Evolutionary conservation across 2,888 invertebrate genomes (phyloP).

Genomic region (Eupithecia pulchellata): DNA sequence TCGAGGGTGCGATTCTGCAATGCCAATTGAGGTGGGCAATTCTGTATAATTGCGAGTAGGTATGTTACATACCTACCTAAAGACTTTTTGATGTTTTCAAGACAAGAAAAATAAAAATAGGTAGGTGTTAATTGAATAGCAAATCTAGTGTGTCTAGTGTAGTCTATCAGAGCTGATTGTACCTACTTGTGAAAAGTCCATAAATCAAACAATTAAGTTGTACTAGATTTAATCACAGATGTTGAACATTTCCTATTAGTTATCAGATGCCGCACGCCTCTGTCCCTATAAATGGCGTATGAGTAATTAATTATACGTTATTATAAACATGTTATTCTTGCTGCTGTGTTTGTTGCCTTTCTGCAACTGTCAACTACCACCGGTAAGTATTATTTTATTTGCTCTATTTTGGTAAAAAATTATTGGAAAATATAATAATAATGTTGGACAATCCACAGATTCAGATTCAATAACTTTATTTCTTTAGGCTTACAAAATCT

Average conservation of each 20-base stretch:
- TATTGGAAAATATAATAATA: no score
- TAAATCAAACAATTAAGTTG: conserved; percentile 28
- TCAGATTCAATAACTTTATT: no score
- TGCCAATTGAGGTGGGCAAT: no score
- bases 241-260: conserved; percentile 18
- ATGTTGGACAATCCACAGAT: no score
- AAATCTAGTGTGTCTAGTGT: no score
- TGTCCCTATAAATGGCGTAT: conserved; percentile 29
- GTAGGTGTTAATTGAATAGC: no score
- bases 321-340: conserved; percentile 43
- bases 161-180: neutral
- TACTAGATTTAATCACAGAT: conserved; percentile 16
- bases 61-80: no score
- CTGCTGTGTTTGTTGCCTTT: conserved; percentile 41
- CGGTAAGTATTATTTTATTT: conserved; percentile 39
- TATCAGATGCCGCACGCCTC: conserved; percentile 43
- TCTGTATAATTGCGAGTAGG: no score
- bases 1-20: no score
- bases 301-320: neutral
- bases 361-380: conserved; percentile 24
- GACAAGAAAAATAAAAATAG: no score
- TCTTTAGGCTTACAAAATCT: no score
- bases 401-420: neutral
- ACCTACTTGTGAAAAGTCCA: conserved; percentile 12
- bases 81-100: no score